These are phyloP conservation scores for Enteromius fasciolatus DNA, from an alignment of 2,797 vertebrate genomes.

Conservation along the genomic window DNA sequence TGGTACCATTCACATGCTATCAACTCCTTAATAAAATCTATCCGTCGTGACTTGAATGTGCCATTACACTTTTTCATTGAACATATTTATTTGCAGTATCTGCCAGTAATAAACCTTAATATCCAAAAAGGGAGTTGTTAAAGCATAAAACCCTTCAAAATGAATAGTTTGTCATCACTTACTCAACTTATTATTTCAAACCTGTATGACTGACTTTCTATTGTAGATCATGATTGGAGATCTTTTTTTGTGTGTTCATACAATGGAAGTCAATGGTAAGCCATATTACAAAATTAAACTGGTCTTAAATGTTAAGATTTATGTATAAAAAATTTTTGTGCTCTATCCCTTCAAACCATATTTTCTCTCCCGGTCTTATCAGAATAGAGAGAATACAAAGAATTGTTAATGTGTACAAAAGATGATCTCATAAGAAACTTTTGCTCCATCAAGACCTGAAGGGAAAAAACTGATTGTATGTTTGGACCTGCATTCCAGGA, in stretches of 20 bases:
- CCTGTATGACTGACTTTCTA: neutral
- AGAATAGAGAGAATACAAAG: neutral
- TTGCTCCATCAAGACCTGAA: conserved; percentile 4
- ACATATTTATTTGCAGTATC: neutral
- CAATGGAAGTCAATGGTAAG: neutral
- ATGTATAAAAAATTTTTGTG: too few relatives aligned
- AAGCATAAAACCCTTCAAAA: neutral
- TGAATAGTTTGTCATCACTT: neutral
- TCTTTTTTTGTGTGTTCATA: neutral
- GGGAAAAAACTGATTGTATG: neutral
- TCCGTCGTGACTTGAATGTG: neutral
- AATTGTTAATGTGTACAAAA: neutral
- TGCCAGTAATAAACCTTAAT: neutral
- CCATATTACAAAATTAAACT: neutral
- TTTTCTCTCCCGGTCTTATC: neutral
- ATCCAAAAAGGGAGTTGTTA: neutral
- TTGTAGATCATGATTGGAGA: neutral
- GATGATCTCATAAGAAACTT: neutral
- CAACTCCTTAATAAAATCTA: neutral
- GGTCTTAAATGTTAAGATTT: neutral
- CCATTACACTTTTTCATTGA: neutral
- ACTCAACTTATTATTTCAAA: neutral
- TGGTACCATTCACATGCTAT: neutral
- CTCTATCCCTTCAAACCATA: neutral
- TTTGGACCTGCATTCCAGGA: conserved; percentile 8